Base-by-base conservation (phyloP, 1,140 invertebrate genomes). In the Eumeta japonica region DNA sequence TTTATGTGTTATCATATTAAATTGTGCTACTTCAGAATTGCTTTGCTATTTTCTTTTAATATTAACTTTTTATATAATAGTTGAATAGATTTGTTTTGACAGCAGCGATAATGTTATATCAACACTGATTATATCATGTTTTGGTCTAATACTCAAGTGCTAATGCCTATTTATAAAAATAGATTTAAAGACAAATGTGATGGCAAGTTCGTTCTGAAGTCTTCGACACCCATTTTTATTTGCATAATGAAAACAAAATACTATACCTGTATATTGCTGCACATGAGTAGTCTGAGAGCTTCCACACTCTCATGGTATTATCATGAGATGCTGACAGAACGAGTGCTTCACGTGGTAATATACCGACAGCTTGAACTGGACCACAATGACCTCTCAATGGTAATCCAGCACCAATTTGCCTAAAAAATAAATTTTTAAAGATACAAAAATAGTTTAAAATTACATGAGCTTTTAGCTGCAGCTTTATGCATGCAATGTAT, bases 311-410 rank as follows among this genome's bases (percentile, higher is more conserved):
- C 81, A 90, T 83, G 20, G 85, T 86, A 37, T 77, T 80, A 62
- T 92, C 90, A 58, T 87, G 84, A 16, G 89, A 90, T 24, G 83
- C 83, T 13, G 88, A 89, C 31, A 91, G 63, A 20, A 91, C 62
- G 43, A 86, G 66, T 34, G 77, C 68, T 44, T 78, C 75, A 43
- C 31, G 79, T 72, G 50, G 82, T 58, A 83, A 66, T 55, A 89
- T 87, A 47, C 78, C 79, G 19, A 89, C 77, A 45, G 84, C 84
- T 53, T 88, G 88, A 2, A 92, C 81, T 14, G 87, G 77, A 17
- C 84, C 84, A 9, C 79, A 81, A 50, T 92, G 89, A 3, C 87
- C 88, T 50, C 84, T 75, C 19, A 90, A 60, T 37, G 78, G 72
- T 39, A 84, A 49, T 15, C 81, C 81, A 32, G 59, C 49, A 16